Evolutionary conservation across 92 coral and sea anemone species (phyloP), one percentile per base, ranked within the genome.

Genomic region (Paragorgia papillata): DNA sequence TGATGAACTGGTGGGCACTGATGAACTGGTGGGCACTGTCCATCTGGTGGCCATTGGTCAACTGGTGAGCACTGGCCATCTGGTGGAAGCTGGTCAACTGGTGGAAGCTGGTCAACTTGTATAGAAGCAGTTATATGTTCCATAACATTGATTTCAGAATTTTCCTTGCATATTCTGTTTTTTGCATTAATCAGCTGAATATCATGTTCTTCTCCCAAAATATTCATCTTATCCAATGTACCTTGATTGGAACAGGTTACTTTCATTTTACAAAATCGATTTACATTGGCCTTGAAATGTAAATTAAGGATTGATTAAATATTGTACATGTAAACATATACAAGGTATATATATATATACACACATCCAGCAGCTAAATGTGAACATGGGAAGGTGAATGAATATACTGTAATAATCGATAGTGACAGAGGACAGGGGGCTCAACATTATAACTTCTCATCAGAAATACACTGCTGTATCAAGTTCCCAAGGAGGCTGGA

Each of bases 251-350:
- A 83, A 20, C 75, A 79, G 43, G 83, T 87, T 19, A 87, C 18
- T 56, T 87, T 87, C 66, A 83, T 51, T 44, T 87, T 83, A 67
- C 73, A 15, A 27, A 87, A 62, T 76, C 85, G 79, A 61, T 56
- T 51, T 37, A 87, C 61, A 28, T 73, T 70, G 53, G 82, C 85
- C 89, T 85, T 48, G 18, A 81, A 43, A 27, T 62, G 24, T 61
- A 37, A 37, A 37, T 4, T 5, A 37, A 37, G 6, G 6, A 25
- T 32, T 34, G 35, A 12, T 48, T 19, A 69, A 34, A 48, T 21
- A 74, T 57, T n/a, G n/a, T n/a, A n/a, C n/a, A 26, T 46, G 67
- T 17, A 34, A 51, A 19, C 29, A 67, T 14, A 30, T 65, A 51
- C 25, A n/a, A n/a, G n/a, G n/a, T n/a, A n/a, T n/a, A n/a, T n/a